These are phyloP conservation scores for Temnothorax unifasciatus DNA, from an alignment of 2,888 invertebrate genomes.

Conservation along the genomic window DNA sequence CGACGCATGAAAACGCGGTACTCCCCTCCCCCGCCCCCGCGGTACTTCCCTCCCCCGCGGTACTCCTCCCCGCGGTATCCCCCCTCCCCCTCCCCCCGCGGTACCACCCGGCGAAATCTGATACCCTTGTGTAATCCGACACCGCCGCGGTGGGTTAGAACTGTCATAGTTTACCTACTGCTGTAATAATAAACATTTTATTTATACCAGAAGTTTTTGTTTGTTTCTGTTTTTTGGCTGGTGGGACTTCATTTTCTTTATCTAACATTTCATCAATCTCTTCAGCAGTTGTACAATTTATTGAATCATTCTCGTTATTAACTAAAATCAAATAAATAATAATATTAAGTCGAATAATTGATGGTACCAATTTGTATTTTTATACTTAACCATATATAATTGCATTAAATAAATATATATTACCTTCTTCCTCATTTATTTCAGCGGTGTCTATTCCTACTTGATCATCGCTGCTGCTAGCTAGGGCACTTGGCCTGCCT, in stretches of 20 bases:
- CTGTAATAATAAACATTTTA: background rate
- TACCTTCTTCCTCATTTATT: background rate
- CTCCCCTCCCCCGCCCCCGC: too few relatives aligned
- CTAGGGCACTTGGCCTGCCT: background rate
- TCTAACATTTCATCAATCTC: background rate
- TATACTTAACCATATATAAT: background rate
- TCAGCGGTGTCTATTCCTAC: background rate
- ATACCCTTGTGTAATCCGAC: too few relatives aligned
- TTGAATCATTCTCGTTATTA: background rate
- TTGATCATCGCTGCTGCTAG: background rate
- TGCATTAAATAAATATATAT: background rate
- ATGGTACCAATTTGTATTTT: background rate
- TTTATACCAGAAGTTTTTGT: background rate
- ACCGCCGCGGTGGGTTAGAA: too few relatives aligned
- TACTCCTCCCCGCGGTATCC: too few relatives aligned
- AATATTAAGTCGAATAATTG: background rate
- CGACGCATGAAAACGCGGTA: too few relatives aligned
- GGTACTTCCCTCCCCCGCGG: too few relatives aligned
- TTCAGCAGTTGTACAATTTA: background rate
- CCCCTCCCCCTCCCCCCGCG: too few relatives aligned
- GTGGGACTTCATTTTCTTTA: background rate
- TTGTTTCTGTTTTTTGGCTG: background rate
- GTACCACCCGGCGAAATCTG: too few relatives aligned
- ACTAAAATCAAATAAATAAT: constrained; percentile 5
- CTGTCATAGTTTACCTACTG: too few relatives aligned